Percentiles rank a stretch among this genome's conserved stretches.
Evolutionary conservation across 2,113 vertebrate genomes (phyloP).

Genomic region (Motacilla tschutschensis): DNA sequence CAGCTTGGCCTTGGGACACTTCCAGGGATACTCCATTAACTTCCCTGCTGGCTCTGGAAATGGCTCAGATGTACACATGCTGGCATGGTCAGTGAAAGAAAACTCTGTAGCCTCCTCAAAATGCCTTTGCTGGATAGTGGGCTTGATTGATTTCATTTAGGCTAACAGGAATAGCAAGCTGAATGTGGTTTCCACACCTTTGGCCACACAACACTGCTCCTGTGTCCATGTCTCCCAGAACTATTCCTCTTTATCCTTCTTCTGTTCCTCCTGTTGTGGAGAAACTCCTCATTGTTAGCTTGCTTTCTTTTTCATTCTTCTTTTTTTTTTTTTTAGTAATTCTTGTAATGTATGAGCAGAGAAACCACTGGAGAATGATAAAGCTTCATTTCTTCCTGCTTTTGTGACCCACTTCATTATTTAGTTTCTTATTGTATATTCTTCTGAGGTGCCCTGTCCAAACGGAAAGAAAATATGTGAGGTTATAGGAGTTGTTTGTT

Average conservation of each 20-base stretch:
- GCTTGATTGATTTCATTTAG: not conserved
- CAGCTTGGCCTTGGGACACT: not conserved
- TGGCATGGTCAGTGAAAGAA: not conserved
- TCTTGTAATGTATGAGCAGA: constrained; percentile 25
- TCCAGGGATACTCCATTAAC: not conserved
- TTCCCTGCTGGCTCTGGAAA: not conserved
- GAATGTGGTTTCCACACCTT: not conserved
- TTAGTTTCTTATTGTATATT: constrained; percentile 43
- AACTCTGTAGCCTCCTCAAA: not conserved
- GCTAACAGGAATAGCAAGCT: accelerated
- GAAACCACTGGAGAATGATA: constrained; percentile 50
- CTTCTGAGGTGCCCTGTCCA: not conserved
- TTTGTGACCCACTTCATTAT: constrained; percentile 44
- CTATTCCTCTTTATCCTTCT: not conserved
- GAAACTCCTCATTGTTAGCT: not conserved
- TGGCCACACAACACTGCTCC: accelerated
- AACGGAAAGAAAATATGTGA: constrained; percentile 29
- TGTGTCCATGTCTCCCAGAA: not conserved
- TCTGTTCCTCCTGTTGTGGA: not conserved
- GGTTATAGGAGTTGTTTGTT: constrained; percentile 6
- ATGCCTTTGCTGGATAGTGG: not conserved
- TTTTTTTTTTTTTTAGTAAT: not conserved
- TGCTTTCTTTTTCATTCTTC: not conserved
- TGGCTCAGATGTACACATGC: accelerated
- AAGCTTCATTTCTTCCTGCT: constrained; percentile 63